phyloP scores from a whole-genome alignment of 1,140 invertebrate genomes.

The Ostrea denselamellosa region DNA sequence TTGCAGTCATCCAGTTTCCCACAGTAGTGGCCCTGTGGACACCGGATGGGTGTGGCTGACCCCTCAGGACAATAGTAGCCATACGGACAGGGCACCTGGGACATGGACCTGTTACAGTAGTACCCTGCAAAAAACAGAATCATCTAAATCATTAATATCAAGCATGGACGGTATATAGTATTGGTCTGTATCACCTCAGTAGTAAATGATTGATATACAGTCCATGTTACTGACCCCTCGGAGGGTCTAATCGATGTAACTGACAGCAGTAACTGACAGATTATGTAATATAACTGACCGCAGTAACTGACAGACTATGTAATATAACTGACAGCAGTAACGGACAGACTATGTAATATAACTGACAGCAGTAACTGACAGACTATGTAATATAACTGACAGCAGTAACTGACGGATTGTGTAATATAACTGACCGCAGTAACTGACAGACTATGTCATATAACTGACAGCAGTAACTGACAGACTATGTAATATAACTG shows the following conservation, averaged over 20 bases:
- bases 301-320: too few species aligned
- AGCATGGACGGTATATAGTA: not conserved
- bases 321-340: too few species aligned
- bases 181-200: not conserved
- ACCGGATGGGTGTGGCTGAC: constrained; percentile 70
- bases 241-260: not conserved
- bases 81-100: constrained; percentile 71
- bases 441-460: too few species aligned
- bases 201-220: not conserved
- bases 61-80: constrained; percentile 75
- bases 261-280: too few species aligned
- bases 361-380: too few species aligned
- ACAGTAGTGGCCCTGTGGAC: constrained; percentile 77
- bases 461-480: too few species aligned
- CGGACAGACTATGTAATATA: too few species aligned
- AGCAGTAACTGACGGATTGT: too few species aligned
- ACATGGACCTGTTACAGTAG: constrained; percentile 75
- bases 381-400: too few species aligned
- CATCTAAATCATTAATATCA: not conserved
- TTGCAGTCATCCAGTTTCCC: constrained; percentile 68
- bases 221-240: not conserved
- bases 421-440: too few species aligned
- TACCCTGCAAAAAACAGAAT: constrained; percentile 64
- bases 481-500: too few species aligned
- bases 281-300: too few species aligned